Percentiles rank a stretch among this genome's conserved stretches.
These are phyloP conservation scores for Agrochola circellaris DNA, from an alignment of 2,888 invertebrate species.

Conservation along the genomic window DNA sequence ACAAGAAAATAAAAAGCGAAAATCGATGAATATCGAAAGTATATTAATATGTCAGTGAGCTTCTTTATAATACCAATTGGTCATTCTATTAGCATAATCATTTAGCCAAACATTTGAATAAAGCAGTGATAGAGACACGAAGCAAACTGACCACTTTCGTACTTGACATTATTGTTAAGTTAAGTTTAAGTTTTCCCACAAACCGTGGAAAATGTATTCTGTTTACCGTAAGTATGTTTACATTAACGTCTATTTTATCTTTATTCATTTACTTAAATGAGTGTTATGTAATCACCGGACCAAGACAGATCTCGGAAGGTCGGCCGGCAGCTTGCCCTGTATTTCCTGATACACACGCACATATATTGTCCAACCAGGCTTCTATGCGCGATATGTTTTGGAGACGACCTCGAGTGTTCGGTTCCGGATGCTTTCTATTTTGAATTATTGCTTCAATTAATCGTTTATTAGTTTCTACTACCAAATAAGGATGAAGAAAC, in stretches of 20 bases:
- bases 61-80: constrained; percentile 27
- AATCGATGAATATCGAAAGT: constrained; percentile 54
- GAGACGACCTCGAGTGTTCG: constrained; percentile 60
- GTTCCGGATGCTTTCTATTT: constrained; percentile 65
- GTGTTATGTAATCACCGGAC: constrained; percentile 73
- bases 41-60: constrained; percentile 22
- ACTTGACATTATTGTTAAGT: constrained; percentile 28
- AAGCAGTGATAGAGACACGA: constrained; percentile 52
- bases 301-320: constrained; percentile 80
- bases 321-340: constrained; percentile 72
- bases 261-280: constrained; percentile 58
- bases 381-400: constrained; percentile 67
- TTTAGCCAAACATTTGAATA: constrained; percentile 55
- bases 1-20: constrained; percentile 43
- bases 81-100: constrained; percentile 46
- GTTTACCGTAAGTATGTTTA: constrained; percentile 62
- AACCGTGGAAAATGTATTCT: constrained; percentile 57
- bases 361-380: constrained; percentile 7
- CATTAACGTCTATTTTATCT: constrained; percentile 55
- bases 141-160: constrained; percentile 73
- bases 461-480: constrained; percentile 32
- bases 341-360: constrained; percentile 73
- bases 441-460: constrained; percentile 57
- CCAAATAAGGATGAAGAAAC: constrained; percentile 43
- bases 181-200: constrained; percentile 50